Evolutionary conservation across 92 coral and sea anemone genomes (phyloP).

Genomic region (Scolanthus callimorphus): DNA sequence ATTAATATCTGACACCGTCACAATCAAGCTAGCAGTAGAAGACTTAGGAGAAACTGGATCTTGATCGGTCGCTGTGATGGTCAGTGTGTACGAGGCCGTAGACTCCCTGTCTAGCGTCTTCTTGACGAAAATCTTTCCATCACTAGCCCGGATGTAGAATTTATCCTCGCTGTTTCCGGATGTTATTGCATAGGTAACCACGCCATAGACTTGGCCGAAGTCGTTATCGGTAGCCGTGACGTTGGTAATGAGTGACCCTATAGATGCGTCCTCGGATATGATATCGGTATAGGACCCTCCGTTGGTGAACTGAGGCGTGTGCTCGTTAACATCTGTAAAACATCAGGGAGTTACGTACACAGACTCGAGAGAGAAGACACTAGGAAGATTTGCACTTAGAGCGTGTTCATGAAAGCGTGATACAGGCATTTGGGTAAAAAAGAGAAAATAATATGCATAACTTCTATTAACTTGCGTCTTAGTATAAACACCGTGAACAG

Average conservation of each 20-base stretch:
- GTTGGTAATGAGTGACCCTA: conserved; percentile 47
- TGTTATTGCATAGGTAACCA: conserved; percentile 54
- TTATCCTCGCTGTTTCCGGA: conserved; percentile 53
- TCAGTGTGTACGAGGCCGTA: conserved; percentile 54
- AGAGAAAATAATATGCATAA: too few relatives aligned
- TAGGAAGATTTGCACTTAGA: too few relatives aligned
- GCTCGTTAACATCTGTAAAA: conserved; percentile 59
- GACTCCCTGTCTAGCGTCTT: conserved; percentile 66
- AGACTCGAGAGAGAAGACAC: not conserved
- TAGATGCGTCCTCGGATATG: conserved; percentile 43
- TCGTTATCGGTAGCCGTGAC: conserved; percentile 68
- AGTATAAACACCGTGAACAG: too few relatives aligned
- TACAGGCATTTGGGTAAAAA: too few relatives aligned
- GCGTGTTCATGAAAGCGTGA: too few relatives aligned
- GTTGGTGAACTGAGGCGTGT: conserved; percentile 55
- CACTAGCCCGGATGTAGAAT: conserved; percentile 42
- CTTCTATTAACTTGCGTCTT: too few relatives aligned
- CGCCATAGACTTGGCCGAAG: conserved; percentile 46
- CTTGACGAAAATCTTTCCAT: conserved; percentile 56
- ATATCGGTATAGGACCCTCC: conserved; percentile 57
- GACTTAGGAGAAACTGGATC: conserved; percentile 68
- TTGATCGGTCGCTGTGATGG: conserved; percentile 55
- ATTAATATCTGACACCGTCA: conserved; percentile 40
- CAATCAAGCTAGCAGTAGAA: conserved; percentile 38
- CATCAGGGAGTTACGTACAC: not conserved